Evolutionary conservation across 2,888 invertebrate species (phyloP), one percentile per base, ranked within the genome.

Genomic region (Leucophenga maculata): DNA sequence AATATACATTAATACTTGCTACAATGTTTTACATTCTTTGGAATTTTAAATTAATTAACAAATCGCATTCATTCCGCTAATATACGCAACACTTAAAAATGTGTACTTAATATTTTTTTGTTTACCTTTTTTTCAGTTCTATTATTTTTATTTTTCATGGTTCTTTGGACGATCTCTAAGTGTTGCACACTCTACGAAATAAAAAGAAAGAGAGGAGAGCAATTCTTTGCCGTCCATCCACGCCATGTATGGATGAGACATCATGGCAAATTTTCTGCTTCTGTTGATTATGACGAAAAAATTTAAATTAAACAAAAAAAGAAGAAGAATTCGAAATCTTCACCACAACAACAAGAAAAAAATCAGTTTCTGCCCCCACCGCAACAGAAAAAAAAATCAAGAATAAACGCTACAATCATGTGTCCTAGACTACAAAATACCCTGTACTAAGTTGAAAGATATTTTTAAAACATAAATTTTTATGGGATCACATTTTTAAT

Each of bases 181-280:
- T 77, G 74, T 39, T 55, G 67, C 65, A 66, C 74, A 70, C 13
- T 65, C 8, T 39, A 39, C 39, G 8, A 8, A 39, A 39, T 39
- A 39, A 11, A 39, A 8, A 39, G 39, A 39, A 9, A 39, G 39
- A 6, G 39, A 72, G 67, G 86, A 78, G 84, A 77, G 79, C 31
- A 78, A 77, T 82, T 79, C 26, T 55, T 84, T 83, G 39, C 8
- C 39, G 39, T 39, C 11, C 80, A 84, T 82, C 83, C 85, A 83
- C 86, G 84, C 87, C 88, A 88, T 88, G 88, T 88, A 88, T 88
- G 88, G 87, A 86, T 88, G 86, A 84, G 85, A 78, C 78, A 77
- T 83, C 84, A 78, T 82, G 81, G 78, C 80, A 78, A 84, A 80
- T 79, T 83, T 84, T 80, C 83, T 55, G 55, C 55, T 55, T 18